Evolutionary conservation across 2,113 vertebrate genomes (phyloP).

Genomic region (Salvelinus fontinalis): DNA sequence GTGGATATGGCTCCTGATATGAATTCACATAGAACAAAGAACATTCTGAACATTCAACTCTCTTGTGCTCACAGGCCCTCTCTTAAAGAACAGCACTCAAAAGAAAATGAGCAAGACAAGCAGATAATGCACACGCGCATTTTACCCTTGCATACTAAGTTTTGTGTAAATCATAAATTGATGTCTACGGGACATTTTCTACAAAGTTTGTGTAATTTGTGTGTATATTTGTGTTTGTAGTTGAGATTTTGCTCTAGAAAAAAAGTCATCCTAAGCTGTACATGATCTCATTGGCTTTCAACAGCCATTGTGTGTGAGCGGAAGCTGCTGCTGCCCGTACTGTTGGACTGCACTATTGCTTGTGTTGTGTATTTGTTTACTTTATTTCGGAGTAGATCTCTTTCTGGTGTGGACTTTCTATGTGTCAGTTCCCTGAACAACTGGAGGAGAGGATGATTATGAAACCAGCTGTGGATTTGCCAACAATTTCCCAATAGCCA

Average conservation of each 20-base stretch:
- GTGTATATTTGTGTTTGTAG: no score
- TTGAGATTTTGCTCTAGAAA: no score
- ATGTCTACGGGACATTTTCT: no score
- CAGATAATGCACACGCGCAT: neutral
- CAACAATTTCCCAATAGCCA: neutral
- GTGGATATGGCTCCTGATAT: neutral
- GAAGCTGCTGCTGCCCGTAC: conserved; percentile 50
- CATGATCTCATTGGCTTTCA: neutral
- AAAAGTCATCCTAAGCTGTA: no score
- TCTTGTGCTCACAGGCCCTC: neutral
- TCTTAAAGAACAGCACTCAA: no score
- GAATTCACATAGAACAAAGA: neutral
- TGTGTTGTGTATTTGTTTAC: conserved; percentile 48
- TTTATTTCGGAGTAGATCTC: conserved; percentile 27
- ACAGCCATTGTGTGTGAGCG: conserved; percentile 47
- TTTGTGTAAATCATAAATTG: no score
- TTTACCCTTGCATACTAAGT: no score
- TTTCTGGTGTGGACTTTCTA: conserved; percentile 36
- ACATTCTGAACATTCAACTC: neutral
- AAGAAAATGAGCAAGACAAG: no score
- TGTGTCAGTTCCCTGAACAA: neutral
- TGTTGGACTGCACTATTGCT: conserved; percentile 38
- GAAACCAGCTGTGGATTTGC: conserved; percentile 35
- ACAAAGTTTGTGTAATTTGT: no score
- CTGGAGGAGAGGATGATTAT: neutral